These are phyloP conservation scores for Cariama cristata DNA, from an alignment of 2,113 vertebrate species.

Conservation along the genomic window DNA sequence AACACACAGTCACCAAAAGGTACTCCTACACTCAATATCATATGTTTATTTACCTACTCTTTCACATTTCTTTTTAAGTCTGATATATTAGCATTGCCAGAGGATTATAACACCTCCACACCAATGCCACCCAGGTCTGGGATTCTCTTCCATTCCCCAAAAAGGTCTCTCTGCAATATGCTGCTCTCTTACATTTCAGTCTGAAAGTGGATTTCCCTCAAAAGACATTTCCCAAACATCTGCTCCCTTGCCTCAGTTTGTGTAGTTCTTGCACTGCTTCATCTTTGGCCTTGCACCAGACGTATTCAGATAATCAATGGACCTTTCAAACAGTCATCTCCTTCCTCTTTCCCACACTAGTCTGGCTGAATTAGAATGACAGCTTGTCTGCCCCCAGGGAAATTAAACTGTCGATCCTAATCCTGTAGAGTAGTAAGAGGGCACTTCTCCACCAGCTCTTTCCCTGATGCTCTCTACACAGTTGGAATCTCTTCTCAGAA, in stretches of 20 bases:
- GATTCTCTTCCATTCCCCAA: background rate
- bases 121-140: background rate
- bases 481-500: conserved; percentile 66
- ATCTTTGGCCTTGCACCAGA: background rate
- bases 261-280: background rate
- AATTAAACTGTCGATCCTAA: conserved; percentile 70
- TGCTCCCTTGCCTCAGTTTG: background rate
- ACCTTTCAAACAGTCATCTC: conserved; percentile 27
- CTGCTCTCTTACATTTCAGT: background rate
- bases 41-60: background rate
- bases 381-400: conserved; percentile 19
- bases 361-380: conserved; percentile 22
- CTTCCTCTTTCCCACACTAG: conserved; percentile 2
- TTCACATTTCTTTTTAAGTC: background rate
- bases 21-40: background rate
- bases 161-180: background rate
- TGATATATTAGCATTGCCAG: background rate
- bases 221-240: background rate
- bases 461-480: conserved; percentile 52
- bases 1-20: background rate
- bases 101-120: background rate
- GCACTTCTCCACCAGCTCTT: conserved; percentile 61
- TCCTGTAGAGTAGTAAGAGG: conserved; percentile 48
- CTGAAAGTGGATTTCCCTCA: background rate
- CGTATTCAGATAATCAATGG: conserved; percentile 39